Base-by-base conservation (phyloP, 2,797 vertebrate species). In the Echiichthys vipera region DNA sequence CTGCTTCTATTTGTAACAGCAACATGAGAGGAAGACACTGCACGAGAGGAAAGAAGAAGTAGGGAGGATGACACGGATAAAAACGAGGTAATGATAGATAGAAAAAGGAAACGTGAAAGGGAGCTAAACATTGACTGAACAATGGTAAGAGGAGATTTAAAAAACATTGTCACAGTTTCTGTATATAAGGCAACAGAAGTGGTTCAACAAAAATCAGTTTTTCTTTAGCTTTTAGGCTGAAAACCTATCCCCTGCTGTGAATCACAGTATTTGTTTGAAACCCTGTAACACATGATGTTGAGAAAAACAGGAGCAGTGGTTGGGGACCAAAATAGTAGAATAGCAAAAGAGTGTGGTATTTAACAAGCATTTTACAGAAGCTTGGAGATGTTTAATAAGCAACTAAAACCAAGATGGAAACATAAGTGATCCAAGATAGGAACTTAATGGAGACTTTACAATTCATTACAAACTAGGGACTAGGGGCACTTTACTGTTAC, bases 1-100 rank as follows among this genome's bases (percentile, higher is more conserved):
- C 49, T 32, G 54, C 50, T 59, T 80, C 58, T 65, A 51, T 63
- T 76, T 61, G 62, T 2, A 30, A 63, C 2, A 2, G 40, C 22
- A 72, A 65, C 4, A 58, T 6, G 17, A 80, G 34, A 71, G 46
- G 3, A 24, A 34, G 6, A 42, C 24, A 47, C 30, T 9, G 55
- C 10, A 22, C 11, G 20, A 45, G 42, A 64, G n/a, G 46, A 5
- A 36, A 17, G 3, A 12, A 51, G 12, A 17, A 13, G 36, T 14
- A 5, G n/a, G 14, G 7, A 30, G 2, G 55, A 50, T 51, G 6
- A 8, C 22, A 13, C 7, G 20, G 58, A 40, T 29, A 9, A 36
- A 61, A 54, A 7, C 46, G 17, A 39, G 13, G 25, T 7, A 14
- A 15, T 7, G 14, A 30, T 17, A 8, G 6, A 58, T 11, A 72